Evolutionary conservation across 2,888 invertebrate species (phyloP), one percentile per base, ranked within the genome.

Genomic region (Drosophila suboccidentalis): DNA sequence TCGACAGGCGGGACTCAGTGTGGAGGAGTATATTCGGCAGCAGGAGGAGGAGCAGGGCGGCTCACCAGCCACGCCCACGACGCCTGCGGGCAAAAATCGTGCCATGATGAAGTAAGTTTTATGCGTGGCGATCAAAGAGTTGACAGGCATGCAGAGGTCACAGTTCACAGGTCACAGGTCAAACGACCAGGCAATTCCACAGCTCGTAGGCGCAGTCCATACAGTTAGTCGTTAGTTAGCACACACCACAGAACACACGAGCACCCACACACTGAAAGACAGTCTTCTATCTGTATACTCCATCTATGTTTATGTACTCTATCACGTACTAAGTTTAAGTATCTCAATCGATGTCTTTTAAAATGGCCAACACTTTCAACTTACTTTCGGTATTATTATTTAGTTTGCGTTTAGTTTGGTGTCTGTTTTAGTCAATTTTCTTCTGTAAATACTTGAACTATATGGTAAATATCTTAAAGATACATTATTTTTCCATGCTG

Each of bases 101-200:
- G 64, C 82, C 66, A 71, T 85, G 82, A 87, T 91, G 84, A 91
- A 89, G 91, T 91, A 91, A 91, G 91, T 91, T 81, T 58, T 58
- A 68, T 51, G 78, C 71, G 55, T 74, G 78, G 57, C 77, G 71
- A 32, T 63, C 72, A 76, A 75, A 47, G 74, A 84, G 76, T 85
- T 87, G 75, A 79, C 78, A 76, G 59, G 69, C 69, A 65, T 62
- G 70, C 57, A 32, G 36, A 61, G 63, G 54, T 72, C 53, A 44
- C 34, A 64, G 50, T 47, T 50, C 55, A 59, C 50, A 57, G 44
- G 54, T 51, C 49, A 54, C 46, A 73, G 71, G 71, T 80, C 77
- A 72, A 74, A 69, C 58, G 62, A 32, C 17, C 26, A 43, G 47
- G 57, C 58, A 53, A 64, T 43, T 57, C 51, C 53, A 63, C 62